Evolutionary conservation across 2,888 invertebrate species (phyloP).

Genomic region (Drosophila demipolita): DNA sequence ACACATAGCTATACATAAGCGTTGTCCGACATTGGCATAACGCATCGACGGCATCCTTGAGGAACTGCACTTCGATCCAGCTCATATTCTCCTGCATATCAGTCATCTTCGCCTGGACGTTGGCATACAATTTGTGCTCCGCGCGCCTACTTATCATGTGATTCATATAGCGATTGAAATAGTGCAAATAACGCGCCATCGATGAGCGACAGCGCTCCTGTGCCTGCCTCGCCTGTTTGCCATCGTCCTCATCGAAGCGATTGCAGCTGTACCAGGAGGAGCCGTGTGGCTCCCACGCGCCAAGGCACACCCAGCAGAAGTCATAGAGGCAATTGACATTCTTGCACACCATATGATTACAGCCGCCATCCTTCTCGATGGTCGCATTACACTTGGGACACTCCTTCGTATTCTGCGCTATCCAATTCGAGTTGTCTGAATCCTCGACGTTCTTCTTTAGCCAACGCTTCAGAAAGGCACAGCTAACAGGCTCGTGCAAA

Average conservation of each 20-base stretch:
- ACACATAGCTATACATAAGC: slow-evolving; percentile 99
- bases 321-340: slow-evolving; percentile 98
- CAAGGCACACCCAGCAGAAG: slow-evolving; percentile 99
- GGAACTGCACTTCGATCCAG: slow-evolving; percentile 99
- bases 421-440: slow-evolving; percentile 99
- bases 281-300: slow-evolving; percentile 99
- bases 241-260: slow-evolving; percentile 98
- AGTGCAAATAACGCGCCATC: slow-evolving; percentile 98
- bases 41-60: slow-evolving; percentile 98
- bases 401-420: slow-evolving; percentile 99
- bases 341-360: slow-evolving; percentile 99
- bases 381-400: slow-evolving; percentile 99
- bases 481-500: slow-evolving; percentile 99
- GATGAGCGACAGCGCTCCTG: slow-evolving; percentile 97
- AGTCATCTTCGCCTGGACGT: slow-evolving; percentile 98
- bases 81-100: slow-evolving; percentile 99
- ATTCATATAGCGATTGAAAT: slow-evolving; percentile 99
- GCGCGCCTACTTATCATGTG: slow-evolving; percentile 99
- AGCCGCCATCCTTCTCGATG: slow-evolving; percentile 98
- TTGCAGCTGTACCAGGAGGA: slow-evolving; percentile 99
- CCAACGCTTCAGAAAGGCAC: slow-evolving; percentile 96
- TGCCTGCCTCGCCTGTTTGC: slow-evolving; percentile 97
- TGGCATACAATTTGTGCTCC: slow-evolving; percentile 97
- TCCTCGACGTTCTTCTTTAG: slow-evolving; percentile 99
- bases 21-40: slow-evolving; percentile 98